Conservation (phyloP, 1,140 invertebrate species). For the Pogonus chalceus region DNA sequence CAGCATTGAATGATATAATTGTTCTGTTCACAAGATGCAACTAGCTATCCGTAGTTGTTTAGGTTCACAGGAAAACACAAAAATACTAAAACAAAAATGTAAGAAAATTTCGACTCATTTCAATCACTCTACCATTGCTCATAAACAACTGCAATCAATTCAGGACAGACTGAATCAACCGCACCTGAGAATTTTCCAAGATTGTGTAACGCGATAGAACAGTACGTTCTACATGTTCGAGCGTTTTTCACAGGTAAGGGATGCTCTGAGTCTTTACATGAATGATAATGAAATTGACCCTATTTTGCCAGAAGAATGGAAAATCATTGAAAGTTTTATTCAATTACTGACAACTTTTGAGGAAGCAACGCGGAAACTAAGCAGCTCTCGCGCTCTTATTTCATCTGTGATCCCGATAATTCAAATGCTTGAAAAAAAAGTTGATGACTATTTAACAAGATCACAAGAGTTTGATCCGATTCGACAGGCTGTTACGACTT, state of each 20-base stretch:
- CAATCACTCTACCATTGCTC: conserved; percentile 22
- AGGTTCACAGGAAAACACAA: conserved; percentile 15
- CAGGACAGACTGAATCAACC: conserved; percentile 25
- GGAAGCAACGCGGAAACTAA: conserved; percentile 22
- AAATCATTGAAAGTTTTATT: conserved; percentile 21
- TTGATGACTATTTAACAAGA: conserved; percentile 14
- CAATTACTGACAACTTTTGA: conserved; percentile 22
- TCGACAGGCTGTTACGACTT: conserved; percentile 11
- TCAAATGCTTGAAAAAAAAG: conserved; percentile 14
- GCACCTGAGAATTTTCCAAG: conserved; percentile 25
- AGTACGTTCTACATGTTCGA: conserved; percentile 28
- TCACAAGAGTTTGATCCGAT: conserved; percentile 12
- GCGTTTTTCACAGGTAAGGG: conserved; percentile 24
- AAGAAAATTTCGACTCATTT: conserved; percentile 23
- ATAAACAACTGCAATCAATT: conserved; percentile 23
- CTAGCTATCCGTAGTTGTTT: conserved; percentile 14
- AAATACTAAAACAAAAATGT: conserved; percentile 19
- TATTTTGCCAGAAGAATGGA: conserved; percentile 22
- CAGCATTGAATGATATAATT: conserved; percentile 20
- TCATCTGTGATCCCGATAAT: conserved; percentile 14
- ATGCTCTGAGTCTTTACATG: conserved; percentile 21
- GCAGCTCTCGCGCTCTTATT: conserved; percentile 16
- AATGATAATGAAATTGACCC: conserved; percentile 13
- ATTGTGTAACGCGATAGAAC: conserved; percentile 32
- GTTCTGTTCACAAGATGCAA: conserved; percentile 17